Evolutionary conservation across 2,888 invertebrate genomes (phyloP), one percentile per base, ranked within the genome.

Genomic region (Agriotes lineatus): DNA sequence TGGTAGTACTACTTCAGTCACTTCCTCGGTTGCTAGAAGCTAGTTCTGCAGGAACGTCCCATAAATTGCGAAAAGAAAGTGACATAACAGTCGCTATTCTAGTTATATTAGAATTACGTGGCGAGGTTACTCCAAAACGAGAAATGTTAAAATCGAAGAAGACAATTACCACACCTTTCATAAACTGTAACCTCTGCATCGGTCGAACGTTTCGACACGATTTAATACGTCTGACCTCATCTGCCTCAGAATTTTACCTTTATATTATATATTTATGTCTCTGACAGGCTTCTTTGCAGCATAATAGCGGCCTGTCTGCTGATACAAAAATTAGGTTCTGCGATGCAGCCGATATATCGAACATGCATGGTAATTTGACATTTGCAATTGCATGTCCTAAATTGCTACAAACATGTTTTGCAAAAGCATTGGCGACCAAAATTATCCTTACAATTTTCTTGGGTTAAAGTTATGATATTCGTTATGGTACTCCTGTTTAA

Each of bases 51-150:
- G 7, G 25, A 25, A 25, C 25, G 7, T 25, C 7, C 25, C 7
- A 16, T 16, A 16, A 19, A 20, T 10, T 45, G 7, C 10, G 12
- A 25, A 48, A 48, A 48, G 48, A 48, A 48, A 48, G 48, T 48
- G 48, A 48, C 33, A 52, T 33, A 52, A 30, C 16, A 33, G 33
- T 16, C 33, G n/a, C 18, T 30, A 2, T 52, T 16, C 33, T 52
- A 7, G 7, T 52, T 22, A 52, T 52, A 52, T 52, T 33, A 56
- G n/a, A 19, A 3, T 2, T 12, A 14, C 10, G 22, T 12, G 37
- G n/a, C 56, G 56, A 56, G 56, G 56, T 39, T 56, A 56, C 39
- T 37, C 52, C 52, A 52, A 52, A 52, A 52, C 56, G 56, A 56
- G 56, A 56, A 56, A 56, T 56, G 56, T 39, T 56, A 52, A 52